Percentiles rank a stretch among this genome's conserved stretches.
Evolutionary conservation across 1,140 invertebrate genomes (phyloP).

Genomic region (Steinernema khuongi): DNA sequence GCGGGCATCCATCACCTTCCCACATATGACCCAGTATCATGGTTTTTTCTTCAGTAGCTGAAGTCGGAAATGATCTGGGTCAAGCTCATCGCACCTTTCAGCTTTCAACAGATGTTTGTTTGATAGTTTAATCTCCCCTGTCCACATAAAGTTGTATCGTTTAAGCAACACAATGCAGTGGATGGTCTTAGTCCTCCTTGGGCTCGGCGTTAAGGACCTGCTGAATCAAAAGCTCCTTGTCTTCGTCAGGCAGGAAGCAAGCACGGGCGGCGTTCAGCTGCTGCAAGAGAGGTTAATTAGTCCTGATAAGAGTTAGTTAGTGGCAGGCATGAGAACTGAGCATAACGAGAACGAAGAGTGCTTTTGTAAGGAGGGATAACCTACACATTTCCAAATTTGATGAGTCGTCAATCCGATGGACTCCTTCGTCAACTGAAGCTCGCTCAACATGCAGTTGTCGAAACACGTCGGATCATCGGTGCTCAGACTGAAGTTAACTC

Average conservation of each 20-base stretch:
- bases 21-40: constrained; percentile 12
- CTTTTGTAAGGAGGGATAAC: constrained; percentile 37
- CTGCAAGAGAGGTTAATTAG: constrained; percentile 51
- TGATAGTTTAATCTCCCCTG: too few species aligned
- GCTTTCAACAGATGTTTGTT: too few species aligned
- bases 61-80: constrained; percentile 1
- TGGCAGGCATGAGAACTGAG: constrained; percentile 1
- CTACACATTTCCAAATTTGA: constrained; percentile 63
- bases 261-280: constrained; percentile 63
- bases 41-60: constrained; percentile 2
- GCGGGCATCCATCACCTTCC: constrained; percentile 6
- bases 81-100: neutral
- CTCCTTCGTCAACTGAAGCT: constrained; percentile 61
- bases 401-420: constrained; percentile 63
- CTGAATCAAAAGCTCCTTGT: constrained; percentile 61
- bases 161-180: neutral
- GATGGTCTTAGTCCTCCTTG: neutral
- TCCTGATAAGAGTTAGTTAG: too few species aligned
- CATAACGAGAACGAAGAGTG: neutral
- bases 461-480: constrained; percentile 66
- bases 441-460: constrained; percentile 61
- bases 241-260: constrained; percentile 61
- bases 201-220: constrained; percentile 43
- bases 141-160: too few species aligned
- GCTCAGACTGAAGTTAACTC: constrained; percentile 66